A percentile compares a stretch with the other conserved stretches of the same genome.
Conservation (phyloP, 2,797 vertebrate species). For the Myotis myotis region DNA sequence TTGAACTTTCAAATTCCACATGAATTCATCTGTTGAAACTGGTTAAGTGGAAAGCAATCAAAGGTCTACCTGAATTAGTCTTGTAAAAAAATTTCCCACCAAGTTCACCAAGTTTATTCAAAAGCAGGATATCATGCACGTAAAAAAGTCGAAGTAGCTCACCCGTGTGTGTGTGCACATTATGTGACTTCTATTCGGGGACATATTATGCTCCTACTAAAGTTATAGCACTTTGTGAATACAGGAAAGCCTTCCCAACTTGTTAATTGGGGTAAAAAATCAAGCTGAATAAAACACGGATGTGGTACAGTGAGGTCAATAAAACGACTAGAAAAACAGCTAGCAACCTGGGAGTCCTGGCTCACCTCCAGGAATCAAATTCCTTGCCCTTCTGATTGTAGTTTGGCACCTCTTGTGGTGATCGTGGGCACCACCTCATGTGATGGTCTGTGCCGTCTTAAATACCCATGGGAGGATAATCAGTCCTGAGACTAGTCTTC, state of each 20-base stretch:
- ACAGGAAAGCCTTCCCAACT: neutral
- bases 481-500: neutral
- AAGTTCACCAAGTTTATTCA: neutral
- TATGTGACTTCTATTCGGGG: neutral
- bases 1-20: conserved; percentile 52
- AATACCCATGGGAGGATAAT: neutral
- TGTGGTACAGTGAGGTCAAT: neutral
- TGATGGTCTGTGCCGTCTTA: neutral
- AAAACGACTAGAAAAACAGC: neutral
- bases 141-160: conserved; percentile 9
- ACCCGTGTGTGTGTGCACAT: accelerated
- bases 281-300: neutral
- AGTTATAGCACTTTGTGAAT: neutral
- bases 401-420: neutral
- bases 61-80: conserved; percentile 26
- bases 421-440: accelerated
- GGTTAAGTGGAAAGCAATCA: conserved; percentile 64
- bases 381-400: neutral
- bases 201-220: neutral
- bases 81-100: neutral
- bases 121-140: conserved; percentile 22
- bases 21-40: conserved; percentile 46
- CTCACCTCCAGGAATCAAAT: neutral
- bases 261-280: neutral
- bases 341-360: neutral